Evolutionary conservation across 2,797 vertebrate species (phyloP).

Genomic region (Pitangus sulphuratus): DNA sequence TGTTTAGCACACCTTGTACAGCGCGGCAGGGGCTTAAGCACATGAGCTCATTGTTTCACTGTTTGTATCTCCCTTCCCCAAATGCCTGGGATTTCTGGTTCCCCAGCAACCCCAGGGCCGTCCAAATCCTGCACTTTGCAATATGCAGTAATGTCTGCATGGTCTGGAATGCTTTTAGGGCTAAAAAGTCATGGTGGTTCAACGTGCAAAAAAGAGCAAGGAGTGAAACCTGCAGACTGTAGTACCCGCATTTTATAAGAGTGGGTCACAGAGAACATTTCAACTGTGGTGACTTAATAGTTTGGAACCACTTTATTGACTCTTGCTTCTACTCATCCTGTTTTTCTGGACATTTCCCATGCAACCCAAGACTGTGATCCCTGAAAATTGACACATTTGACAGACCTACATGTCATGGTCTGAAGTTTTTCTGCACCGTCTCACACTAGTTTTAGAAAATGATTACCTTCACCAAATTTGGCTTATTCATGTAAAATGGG

Average conservation of each 20-base stretch:
- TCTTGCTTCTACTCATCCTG: not conserved
- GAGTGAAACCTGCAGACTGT: not conserved
- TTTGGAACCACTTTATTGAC: not conserved
- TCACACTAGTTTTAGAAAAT: not conserved
- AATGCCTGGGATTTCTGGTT: conserved; percentile 39
- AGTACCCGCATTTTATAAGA: not conserved
- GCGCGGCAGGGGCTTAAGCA: not conserved
- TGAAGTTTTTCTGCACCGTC: not conserved
- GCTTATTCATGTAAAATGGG: not conserved
- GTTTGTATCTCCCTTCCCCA: not conserved
- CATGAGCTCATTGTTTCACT: not conserved
- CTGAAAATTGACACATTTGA: not conserved
- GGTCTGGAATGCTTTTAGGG: not conserved
- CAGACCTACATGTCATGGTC: not conserved
- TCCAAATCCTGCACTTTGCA: not conserved
- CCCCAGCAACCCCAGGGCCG: not conserved
- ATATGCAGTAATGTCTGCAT: not conserved
- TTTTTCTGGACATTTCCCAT: not conserved
- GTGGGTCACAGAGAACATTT: not conserved
- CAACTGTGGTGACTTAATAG: not conserved
- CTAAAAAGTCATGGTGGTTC: not conserved
- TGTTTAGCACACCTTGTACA: not conserved
- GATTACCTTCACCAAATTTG: not conserved
- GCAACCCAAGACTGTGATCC: not conserved
- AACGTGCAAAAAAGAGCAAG: not conserved